Evolutionary conservation across 1,140 invertebrate species (phyloP).

Genomic region (Bombus sylvicola): DNA sequence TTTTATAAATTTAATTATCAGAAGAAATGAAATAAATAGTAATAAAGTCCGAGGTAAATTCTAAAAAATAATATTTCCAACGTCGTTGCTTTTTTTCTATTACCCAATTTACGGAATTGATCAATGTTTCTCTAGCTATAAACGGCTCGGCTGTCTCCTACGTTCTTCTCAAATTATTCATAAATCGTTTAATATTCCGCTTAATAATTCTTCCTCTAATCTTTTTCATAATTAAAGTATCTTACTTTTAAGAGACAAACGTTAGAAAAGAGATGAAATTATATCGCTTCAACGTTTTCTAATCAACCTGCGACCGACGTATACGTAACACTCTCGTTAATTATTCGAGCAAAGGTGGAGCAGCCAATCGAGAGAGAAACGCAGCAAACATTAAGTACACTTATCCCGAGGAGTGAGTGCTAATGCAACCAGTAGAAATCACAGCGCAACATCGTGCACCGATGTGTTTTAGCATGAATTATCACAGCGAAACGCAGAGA

Average conservation of each 20-base stretch:
- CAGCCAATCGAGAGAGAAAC: neutral
- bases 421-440: constrained; percentile 46
- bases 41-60: neutral
- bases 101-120: neutral
- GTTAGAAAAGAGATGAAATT: too few species aligned
- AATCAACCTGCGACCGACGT: neutral
- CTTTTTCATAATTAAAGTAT: too few species aligned
- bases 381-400: constrained; percentile 28
- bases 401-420: constrained; percentile 22
- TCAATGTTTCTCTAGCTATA: neutral
- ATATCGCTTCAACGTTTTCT: neutral
- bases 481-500: constrained; percentile 40
- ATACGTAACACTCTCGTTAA: neutral
- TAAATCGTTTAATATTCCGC: neutral
- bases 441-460: constrained; percentile 13
- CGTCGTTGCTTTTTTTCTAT: neutral
- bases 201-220: too few species aligned
- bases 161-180: neutral
- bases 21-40: neutral
- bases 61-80: neutral
- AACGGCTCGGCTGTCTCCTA: too few species aligned
- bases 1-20: neutral
- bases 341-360: neutral
- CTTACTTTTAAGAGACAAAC: neutral
- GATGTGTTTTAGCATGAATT: constrained; percentile 52